A percentile compares a stretch with the other conserved stretches of the same genome.
Evolutionary conservation across 2,888 invertebrate genomes (phyloP).

Genomic region (Endomychus coccineus): DNA sequence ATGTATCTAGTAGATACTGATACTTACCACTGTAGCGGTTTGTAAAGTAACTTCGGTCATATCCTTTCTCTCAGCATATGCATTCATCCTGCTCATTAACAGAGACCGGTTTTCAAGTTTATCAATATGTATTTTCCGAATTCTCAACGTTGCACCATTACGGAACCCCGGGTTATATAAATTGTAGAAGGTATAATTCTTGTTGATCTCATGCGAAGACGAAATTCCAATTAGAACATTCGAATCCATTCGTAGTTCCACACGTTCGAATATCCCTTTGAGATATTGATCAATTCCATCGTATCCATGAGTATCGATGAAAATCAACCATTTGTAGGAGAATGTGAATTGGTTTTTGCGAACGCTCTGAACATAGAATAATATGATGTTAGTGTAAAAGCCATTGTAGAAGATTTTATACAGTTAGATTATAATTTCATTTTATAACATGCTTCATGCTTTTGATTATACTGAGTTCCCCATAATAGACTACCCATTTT

Average conservation of each 20-base stretch:
- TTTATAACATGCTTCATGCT: too few species aligned
- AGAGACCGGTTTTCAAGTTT: too few species aligned
- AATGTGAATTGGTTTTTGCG: conserved; percentile 1
- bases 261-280: neutral
- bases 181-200: conserved; percentile 1
- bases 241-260: conserved; percentile 6
- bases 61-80: conserved; percentile 6
- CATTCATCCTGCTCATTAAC: neutral
- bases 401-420: too few species aligned
- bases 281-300: neutral
- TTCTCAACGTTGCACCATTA: conserved; percentile 4
- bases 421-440: too few species aligned
- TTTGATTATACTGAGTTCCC: too few species aligned
- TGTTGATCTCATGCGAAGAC: neutral
- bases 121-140: too few species aligned
- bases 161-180: conserved; percentile 8
- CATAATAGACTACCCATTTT: too few species aligned
- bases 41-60: conserved; percentile 5
- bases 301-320: conserved; percentile 1
- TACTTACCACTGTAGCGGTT: conserved; percentile 9
- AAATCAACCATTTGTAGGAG: conserved; percentile 10
- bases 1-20: too few species aligned
- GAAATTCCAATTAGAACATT: conserved; percentile 5
- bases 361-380: conserved; percentile 4
- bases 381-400: too few species aligned